Conservation (phyloP, 2,888 invertebrate genomes). For the Boloria selene region DNA sequence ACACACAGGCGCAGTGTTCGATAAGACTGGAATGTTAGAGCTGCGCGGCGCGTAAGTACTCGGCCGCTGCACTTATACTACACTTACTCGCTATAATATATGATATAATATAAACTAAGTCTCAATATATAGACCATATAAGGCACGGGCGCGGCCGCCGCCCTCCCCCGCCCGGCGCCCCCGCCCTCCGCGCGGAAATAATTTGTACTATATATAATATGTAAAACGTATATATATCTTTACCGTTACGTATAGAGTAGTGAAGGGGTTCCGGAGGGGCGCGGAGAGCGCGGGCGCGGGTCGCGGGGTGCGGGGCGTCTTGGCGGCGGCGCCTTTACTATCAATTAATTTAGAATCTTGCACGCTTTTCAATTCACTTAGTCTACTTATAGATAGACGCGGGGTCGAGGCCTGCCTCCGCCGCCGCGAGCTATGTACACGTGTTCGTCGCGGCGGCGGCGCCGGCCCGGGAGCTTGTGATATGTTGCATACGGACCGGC, state of each 20-base stretch:
- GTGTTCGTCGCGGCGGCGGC: neutral
- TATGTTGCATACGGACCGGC: too few relatives aligned
- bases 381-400: constrained; percentile 20
- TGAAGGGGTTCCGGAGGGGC: neutral
- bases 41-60: constrained; percentile 43
- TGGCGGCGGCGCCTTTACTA: constrained; percentile 62
- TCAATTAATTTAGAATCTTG: constrained; percentile 72
- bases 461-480: too few relatives aligned
- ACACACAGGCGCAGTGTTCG: constrained; percentile 29
- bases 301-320: constrained; percentile 38
- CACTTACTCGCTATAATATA: neutral
- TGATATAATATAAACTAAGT: constrained; percentile 16
- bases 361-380: constrained; percentile 64
- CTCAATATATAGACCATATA: constrained; percentile 61
- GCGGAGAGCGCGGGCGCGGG: constrained; percentile 28
- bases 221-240: neutral
- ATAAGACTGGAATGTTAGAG: constrained; percentile 44
- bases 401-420: neutral
- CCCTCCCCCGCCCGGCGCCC: constrained; percentile 27
- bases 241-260: constrained; percentile 3
- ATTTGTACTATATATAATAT: constrained; percentile 4
- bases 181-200: constrained; percentile 33
- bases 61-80: neutral
- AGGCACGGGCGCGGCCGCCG: constrained; percentile 67
- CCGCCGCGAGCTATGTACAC: constrained; percentile 8